Evolutionary conservation across 2,113 vertebrate species (phyloP).

Genomic region (Protobothrops mucrosquamatus): DNA sequence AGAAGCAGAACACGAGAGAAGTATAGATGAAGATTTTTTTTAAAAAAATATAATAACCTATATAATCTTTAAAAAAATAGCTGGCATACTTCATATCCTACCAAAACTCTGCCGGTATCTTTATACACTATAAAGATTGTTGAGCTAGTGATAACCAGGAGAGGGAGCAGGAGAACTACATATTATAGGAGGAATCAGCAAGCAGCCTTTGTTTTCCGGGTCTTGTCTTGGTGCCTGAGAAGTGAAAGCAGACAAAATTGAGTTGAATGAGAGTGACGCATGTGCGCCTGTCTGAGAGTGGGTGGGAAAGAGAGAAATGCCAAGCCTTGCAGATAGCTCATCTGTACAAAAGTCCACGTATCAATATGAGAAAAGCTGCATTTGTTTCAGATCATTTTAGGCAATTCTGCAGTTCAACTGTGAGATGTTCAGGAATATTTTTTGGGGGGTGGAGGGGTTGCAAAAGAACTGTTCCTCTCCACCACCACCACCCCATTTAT

Average conservation of each 20-base stretch:
- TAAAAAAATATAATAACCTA: neutral
- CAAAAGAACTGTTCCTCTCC: neutral
- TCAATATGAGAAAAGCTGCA: neutral
- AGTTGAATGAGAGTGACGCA: neutral
- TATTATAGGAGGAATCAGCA: rapidly evolving
- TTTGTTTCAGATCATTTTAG: neutral
- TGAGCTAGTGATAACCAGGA: neutral
- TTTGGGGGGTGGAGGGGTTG: neutral
- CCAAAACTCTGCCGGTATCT: neutral
- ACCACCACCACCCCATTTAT: neutral
- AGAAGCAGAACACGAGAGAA: neutral
- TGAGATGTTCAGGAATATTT: neutral
- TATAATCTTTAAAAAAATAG: neutral
- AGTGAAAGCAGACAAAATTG: conserved; percentile 1
- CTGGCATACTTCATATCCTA: neutral
- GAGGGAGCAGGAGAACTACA: rapidly evolving
- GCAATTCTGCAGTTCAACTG: neutral
- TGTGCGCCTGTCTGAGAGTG: neutral
- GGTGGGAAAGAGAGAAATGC: neutral
- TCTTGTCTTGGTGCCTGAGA: neutral
- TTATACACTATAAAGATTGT: neutral
- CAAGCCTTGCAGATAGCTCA: neutral
- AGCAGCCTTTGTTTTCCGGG: neutral
- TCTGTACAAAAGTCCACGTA: neutral
- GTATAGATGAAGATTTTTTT: neutral